Base-by-base conservation (phyloP, 2,113 vertebrate genomes). In the Dolichotis patagonum region DNA sequence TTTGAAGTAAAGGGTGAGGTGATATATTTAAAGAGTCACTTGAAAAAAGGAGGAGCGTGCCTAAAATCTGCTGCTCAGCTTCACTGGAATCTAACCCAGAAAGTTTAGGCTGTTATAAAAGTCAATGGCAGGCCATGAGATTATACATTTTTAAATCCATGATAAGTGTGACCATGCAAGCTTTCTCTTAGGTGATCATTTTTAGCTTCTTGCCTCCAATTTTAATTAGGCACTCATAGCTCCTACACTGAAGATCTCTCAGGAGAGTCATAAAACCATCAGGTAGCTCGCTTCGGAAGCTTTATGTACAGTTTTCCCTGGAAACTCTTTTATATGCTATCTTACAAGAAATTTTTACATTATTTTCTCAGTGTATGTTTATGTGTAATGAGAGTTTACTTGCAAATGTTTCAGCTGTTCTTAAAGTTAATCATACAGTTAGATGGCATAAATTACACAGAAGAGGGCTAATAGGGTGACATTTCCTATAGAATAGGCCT, bases 331-430 rank as follows among this genome's bases (percentile, higher is more conserved):
- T 63, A 41, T 71, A 13, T 67, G 9, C 7, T 73, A 26, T 90
- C 58, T 90, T 88, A 84, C 69, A 32, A 97, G 30, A 96, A 56
- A 54, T 46, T 52, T 14, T 84, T 58, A 62, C 67, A 75, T 65
- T 92, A 22, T 84, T 83, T 91, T 71, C 38, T 93, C 43, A 26
- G 3, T 41, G 4, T 63, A 6, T 90, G n/a, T 30, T 11, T 63
- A 26, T 54, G 52, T 92, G 96, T 88, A 90, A 85, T 77, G 73
- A 87, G 83, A 95, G 92, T 54, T 56, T 80, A 69, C 22, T 22
- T 81, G 52, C 88, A 89, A 93, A 87, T 63, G 1, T 73, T 58
- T 81, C 41, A 85, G 52, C 24, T 52, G 38, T 69, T 26, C 90
- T 86, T 90, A 86, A 62, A 46, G n/a, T 69, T 56, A 78, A 82